A percentile compares a stretch with the other conserved stretches of the same genome.
Conservation (phyloP, 37 sponge, comb jelly and placozoan species). For the Oscarella lobularis region DNA sequence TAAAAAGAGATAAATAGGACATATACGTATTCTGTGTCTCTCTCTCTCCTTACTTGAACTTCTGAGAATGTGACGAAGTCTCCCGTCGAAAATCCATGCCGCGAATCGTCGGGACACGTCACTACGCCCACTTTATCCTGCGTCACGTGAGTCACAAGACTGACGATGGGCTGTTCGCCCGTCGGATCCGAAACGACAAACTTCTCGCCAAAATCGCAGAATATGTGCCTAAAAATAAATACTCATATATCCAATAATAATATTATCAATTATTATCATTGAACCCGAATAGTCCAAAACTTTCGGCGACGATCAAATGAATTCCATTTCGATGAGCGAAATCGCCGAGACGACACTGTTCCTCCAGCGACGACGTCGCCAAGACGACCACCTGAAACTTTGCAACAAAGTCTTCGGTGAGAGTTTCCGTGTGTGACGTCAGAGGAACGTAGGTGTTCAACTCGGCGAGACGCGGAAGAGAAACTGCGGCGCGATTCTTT, state of each 20-base stretch:
- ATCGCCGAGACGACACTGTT: conserved; percentile 74
- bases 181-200: conserved; percentile 66
- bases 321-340: conserved; percentile 55
- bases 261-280: no score
- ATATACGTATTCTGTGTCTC: neutral
- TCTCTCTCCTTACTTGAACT: conserved; percentile 30
- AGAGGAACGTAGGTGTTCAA: conserved; percentile 75
- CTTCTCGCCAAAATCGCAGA: conserved; percentile 90
- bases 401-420: conserved; percentile 40
- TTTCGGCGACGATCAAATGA: conserved; percentile 60
- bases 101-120: conserved; percentile 70
- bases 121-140: conserved; percentile 70
- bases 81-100: conserved; percentile 76
- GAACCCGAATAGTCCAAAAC: conserved; percentile 82
- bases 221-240: conserved; percentile 45
- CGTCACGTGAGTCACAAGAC: conserved; percentile 61
- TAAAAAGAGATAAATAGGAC: conserved; percentile 2
- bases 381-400: conserved; percentile 79
- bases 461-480: conserved; percentile 48
- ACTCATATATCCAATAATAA: neutral
- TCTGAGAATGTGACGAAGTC: conserved; percentile 79
- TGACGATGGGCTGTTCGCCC: conserved; percentile 68
- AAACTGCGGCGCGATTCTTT: conserved; percentile 64
- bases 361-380: conserved; percentile 40
- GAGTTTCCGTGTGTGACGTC: conserved; percentile 19